Evolutionary conservation across 2,797 vertebrate genomes (phyloP), one percentile per base, ranked within the genome.

Genomic region (Nannoperca australis): DNA sequence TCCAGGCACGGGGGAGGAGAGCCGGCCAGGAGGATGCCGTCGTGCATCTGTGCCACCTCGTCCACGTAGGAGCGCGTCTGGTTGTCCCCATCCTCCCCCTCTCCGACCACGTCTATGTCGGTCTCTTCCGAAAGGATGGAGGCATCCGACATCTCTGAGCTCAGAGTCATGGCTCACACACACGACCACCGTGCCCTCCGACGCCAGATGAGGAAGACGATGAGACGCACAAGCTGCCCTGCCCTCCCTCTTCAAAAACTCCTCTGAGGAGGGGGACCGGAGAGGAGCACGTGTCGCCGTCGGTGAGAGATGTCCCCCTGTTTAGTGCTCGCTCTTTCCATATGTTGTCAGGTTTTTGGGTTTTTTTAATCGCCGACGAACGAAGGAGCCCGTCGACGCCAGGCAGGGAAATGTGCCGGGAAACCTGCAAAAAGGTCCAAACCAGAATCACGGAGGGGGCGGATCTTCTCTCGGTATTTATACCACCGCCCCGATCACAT

Each of bases 71-170:
- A 93, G 87, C 97, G 91, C 95, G 96, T 63, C 89, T 94, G 82
- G 90, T 88, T 72, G 91, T 97, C 97, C 27, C 94, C 95, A 54
- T 97, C 97, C 78, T 97, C 97, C 65, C 96, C 97, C 84, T 98
- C 97, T 20, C 97, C 97, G 59, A 98, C 97, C 91, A 98, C 97
- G 84, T 99, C 97, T 86, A 99, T 98, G 93, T 98, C 97, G 79
- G 97, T 97, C 92, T 99, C 97, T 90, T 98, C 97, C 75, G 97
- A 97, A 70, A 97, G 95, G 90, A 95, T 95, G 83, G 96, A 97
- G 93, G 97, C 97, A 93, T 97, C 97, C 94, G 96, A 97, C 97
- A 98, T 99, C 93, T 97, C 97, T 74, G 97, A 95, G 95, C 97
- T 98, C 88, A 98, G 94, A 96, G 97, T 99, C 97, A 99, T 99